Conservation (phyloP, 2,113 vertebrate species). For the Mustela nigripes region DNA sequence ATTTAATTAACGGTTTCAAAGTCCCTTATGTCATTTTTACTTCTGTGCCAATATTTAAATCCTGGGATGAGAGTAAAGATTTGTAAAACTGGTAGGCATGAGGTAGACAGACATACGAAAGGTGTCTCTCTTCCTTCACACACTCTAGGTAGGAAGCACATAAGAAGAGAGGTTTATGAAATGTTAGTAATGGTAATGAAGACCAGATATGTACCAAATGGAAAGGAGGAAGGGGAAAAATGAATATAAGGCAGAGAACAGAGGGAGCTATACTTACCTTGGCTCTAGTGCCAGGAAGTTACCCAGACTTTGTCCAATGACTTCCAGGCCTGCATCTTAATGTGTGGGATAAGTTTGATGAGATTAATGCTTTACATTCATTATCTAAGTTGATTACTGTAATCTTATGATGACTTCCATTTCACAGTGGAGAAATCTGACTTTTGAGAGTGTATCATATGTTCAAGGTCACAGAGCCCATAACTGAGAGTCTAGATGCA, state of each 20-base stretch:
- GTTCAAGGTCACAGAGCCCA: not conserved
- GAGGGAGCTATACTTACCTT: not conserved
- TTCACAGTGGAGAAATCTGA: not conserved
- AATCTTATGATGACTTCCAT: not conserved
- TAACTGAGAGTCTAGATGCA: not conserved
- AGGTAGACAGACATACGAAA: not conserved
- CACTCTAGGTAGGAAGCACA: not conserved
- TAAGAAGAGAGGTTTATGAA: not conserved
- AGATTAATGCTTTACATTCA: not conserved
- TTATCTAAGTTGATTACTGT: not conserved
- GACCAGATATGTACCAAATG: not conserved
- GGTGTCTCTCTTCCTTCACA: not conserved
- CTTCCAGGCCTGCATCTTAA: not conserved
- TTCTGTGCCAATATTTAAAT: not conserved
- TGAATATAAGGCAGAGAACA: not conserved
- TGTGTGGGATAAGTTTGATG: not conserved
- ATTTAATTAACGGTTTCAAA: conserved; percentile 49
- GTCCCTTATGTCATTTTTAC: not conserved
- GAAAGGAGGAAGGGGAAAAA: not conserved
- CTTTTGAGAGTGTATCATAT: not conserved
- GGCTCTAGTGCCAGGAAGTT: not conserved
- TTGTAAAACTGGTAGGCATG: not conserved
- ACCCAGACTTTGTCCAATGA: not conserved
- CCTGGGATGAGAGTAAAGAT: not conserved
- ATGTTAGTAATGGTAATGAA: not conserved